phyloP scores from a whole-genome alignment of 2,888 invertebrate species.

The Ornithoptera priamus region DNA sequence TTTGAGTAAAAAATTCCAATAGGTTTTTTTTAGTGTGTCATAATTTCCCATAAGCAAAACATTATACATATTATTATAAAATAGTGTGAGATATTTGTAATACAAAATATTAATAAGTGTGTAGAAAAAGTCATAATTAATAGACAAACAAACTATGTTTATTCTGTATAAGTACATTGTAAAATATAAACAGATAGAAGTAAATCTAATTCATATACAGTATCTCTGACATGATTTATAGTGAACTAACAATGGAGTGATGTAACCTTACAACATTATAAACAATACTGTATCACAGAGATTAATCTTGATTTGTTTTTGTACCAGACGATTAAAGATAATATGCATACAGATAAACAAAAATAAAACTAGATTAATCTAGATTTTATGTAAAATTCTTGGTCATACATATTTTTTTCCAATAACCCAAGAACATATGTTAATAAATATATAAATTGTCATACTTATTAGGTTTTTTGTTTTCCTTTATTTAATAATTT shows the following conservation, averaged over 20 bases:
- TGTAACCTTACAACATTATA: conserved; percentile 1
- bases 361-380: too few species aligned
- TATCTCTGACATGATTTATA: conserved; percentile 1
- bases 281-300: conserved; percentile 2
- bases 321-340: background rate
- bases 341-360: too few species aligned
- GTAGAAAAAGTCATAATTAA: background rate
- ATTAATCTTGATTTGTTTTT: background rate
- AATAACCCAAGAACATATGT: too few species aligned
- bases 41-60: too few species aligned
- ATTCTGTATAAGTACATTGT: background rate
- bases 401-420: too few species aligned
- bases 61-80: too few species aligned
- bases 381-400: too few species aligned
- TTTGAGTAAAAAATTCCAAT: too few species aligned
- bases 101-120: background rate
- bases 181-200: background rate
- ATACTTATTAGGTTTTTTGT: too few species aligned
- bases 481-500: too few species aligned
- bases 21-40: too few species aligned
- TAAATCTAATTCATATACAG: background rate
- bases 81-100: background rate
- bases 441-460: too few species aligned
- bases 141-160: background rate
- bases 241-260: background rate